phyloP scores from a whole-genome alignment of 2,113 vertebrate species.

The Ictidomys tridecemlineatus region DNA sequence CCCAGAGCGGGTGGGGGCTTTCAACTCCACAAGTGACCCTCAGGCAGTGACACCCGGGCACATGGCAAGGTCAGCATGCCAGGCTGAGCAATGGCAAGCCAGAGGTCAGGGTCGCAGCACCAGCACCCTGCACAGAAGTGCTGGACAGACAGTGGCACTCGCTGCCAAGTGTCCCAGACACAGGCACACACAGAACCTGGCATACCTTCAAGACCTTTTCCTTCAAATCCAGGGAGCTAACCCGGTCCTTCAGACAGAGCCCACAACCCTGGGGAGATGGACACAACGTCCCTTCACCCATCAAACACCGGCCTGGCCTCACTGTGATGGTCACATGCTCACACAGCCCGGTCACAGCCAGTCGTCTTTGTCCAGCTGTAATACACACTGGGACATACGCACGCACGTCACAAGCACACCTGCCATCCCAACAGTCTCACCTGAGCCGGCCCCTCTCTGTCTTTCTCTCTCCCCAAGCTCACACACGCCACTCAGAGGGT shows the following conservation, averaged over 20 bases:
- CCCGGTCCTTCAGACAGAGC: background rate
- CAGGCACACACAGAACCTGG: background rate
- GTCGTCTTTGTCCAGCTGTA: background rate
- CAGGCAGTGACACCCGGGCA: slow-evolving; percentile 33
- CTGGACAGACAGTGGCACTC: background rate
- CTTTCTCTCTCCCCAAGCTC: background rate
- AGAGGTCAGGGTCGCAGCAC: background rate
- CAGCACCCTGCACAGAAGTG: rapidly evolving
- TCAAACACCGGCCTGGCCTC: background rate
- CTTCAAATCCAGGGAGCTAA: background rate
- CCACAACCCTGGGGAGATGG: background rate
- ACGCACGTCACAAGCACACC: too few species aligned
- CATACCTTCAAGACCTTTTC: background rate
- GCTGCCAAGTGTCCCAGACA: slow-evolving; percentile 35
- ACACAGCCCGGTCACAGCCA: background rate
- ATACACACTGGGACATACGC: background rate
- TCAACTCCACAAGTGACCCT: slow-evolving; percentile 6
- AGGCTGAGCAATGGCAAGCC: background rate
- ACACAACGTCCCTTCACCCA: background rate
- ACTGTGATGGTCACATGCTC: background rate
- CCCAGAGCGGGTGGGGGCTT: background rate
- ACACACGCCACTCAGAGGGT: background rate
- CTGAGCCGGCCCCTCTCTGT: background rate
- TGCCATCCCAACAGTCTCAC: background rate
- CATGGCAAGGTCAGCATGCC: background rate